phyloP scores from a whole-genome alignment of 2,888 invertebrate species.

The Drosophila sordidula region DNA sequence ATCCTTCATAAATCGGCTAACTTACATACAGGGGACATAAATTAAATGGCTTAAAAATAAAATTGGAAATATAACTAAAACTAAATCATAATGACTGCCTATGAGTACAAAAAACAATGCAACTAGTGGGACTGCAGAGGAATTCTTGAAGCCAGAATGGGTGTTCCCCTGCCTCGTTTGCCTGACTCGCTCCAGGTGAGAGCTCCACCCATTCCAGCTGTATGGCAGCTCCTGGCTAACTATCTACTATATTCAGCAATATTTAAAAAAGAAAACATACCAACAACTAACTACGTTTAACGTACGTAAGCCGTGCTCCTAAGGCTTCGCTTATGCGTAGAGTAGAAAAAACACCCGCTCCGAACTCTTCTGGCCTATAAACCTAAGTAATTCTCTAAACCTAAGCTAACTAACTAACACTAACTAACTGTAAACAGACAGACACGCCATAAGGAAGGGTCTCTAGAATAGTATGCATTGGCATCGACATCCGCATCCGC shows the following conservation, averaged over 20 bases:
- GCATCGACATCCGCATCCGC: background rate
- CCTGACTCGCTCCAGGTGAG: constrained; percentile 8
- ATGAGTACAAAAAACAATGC: constrained; percentile 40
- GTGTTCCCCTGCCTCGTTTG: background rate
- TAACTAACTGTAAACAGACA: constrained; percentile 53
- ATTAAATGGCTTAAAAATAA: constrained; percentile 33
- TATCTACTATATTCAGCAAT: constrained; percentile 40
- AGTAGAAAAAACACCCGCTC: constrained; percentile 53
- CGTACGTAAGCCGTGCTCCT: constrained; percentile 73
- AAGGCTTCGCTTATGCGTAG: constrained; percentile 58
- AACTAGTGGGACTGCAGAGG: constrained; percentile 20
- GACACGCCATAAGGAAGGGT: constrained; percentile 41
- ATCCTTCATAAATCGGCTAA: constrained; percentile 42
- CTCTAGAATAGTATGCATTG: constrained; percentile 26
- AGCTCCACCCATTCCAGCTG: constrained; percentile 17
- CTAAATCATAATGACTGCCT: constrained; percentile 68
- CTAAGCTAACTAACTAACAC: constrained; percentile 50
- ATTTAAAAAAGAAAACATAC: constrained; percentile 33
- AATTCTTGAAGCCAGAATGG: constrained; percentile 12
- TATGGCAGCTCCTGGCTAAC: constrained; percentile 53
- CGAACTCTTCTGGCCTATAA: constrained; percentile 34
- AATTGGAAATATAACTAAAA: constrained; percentile 31
- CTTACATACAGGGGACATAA: constrained; percentile 32
- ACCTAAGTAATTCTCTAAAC: constrained; percentile 56
- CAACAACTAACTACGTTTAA: constrained; percentile 69